Evolutionary conservation across 2,113 vertebrate genomes (phyloP).

Genomic region (Lota lota): DNA sequence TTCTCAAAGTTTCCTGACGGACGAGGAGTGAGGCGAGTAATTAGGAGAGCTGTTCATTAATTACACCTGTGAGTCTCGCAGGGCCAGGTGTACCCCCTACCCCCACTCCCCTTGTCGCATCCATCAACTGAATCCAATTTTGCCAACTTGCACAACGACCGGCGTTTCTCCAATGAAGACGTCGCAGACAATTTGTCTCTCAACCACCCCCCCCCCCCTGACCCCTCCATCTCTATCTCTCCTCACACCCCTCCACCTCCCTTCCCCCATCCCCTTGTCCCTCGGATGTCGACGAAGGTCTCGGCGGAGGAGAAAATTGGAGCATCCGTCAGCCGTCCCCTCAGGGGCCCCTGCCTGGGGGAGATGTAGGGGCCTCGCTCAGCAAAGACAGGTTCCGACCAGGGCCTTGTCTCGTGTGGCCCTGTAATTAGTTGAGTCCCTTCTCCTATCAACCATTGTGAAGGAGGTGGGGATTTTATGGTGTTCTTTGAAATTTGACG

Average conservation of each 20-base stretch:
- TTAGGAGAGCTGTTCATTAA: constrained; percentile 59
- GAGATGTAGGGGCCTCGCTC: too few species aligned
- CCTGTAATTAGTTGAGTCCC: constrained; percentile 65
- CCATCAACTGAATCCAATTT: constrained; percentile 63
- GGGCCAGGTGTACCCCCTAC: background rate
- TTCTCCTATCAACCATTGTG: constrained; percentile 2
- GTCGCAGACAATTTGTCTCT: constrained; percentile 57
- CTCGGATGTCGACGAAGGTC: constrained; percentile 26
- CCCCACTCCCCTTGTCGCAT: constrained; percentile 11
- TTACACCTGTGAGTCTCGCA: constrained; percentile 40
- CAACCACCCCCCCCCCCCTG: background rate
- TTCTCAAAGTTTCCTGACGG: constrained; percentile 18
- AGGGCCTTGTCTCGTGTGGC: constrained; percentile 51
- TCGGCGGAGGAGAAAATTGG: constrained; percentile 53
- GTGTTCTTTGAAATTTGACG: too few species aligned
- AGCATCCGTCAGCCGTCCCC: constrained; percentile 61
- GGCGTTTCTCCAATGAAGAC: constrained; percentile 62
- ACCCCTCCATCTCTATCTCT: background rate
- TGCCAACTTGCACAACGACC: constrained; percentile 33
- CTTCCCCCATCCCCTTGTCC: background rate
- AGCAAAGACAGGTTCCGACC: constrained; percentile 17
- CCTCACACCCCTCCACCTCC: background rate
- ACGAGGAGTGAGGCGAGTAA: constrained; percentile 35
- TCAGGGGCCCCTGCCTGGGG: background rate
- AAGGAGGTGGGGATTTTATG: background rate